phyloP scores from a whole-genome alignment of 2,113 vertebrate species.

The Gallinago jamesoni region DNA sequence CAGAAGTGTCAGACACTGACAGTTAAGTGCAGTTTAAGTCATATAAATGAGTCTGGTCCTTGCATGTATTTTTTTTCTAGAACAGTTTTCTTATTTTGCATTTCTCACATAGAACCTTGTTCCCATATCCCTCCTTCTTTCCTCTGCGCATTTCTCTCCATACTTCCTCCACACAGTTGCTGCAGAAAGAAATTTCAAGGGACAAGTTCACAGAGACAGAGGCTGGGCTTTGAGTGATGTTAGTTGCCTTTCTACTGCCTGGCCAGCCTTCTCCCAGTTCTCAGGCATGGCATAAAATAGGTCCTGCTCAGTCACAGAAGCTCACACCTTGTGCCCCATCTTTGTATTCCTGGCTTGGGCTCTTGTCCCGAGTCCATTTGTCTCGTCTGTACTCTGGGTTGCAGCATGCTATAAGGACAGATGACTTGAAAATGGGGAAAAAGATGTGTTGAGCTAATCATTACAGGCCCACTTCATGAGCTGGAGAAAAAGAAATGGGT shows the following conservation, averaged over 20 bases:
- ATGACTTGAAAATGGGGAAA: neutral
- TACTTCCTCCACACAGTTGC: neutral
- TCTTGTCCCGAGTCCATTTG: neutral
- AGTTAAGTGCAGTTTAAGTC: neutral
- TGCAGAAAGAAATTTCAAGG: neutral
- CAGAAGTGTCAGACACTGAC: neutral
- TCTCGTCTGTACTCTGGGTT: neutral
- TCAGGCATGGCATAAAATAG: neutral
- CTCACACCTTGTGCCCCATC: neutral
- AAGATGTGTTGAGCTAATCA: neutral
- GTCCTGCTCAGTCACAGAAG: neutral
- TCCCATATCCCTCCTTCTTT: accelerated
- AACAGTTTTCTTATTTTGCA: neutral
- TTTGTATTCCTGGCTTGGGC: neutral
- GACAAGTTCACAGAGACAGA: neutral
- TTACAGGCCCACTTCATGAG: neutral
- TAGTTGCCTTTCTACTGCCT: neutral
- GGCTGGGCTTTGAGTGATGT: neutral
- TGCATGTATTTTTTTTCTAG: neutral
- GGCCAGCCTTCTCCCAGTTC: neutral
- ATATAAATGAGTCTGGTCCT: neutral
- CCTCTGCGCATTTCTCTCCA: neutral
- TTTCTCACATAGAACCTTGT: neutral
- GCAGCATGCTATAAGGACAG: neutral
- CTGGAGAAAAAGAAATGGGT: neutral